phyloP scores from a whole-genome alignment of 2,113 vertebrate species.

The Pipa parva region DNA sequence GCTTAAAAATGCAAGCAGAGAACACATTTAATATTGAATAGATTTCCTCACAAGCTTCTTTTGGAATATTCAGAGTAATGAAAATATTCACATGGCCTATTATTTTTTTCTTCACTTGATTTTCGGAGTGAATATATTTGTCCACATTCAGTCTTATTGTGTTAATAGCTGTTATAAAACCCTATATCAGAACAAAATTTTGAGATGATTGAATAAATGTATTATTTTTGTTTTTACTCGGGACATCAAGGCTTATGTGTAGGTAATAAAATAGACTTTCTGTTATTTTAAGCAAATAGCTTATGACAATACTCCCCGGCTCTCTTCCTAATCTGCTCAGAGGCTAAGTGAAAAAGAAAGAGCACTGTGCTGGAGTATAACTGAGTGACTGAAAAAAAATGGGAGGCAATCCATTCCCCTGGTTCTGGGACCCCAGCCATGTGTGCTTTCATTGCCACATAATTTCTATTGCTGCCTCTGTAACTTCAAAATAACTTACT shows the following conservation, averaged over 20 bases:
- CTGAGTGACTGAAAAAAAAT: no score
- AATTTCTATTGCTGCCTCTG: no score
- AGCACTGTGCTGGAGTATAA: no score
- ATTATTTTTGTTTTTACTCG: neutral
- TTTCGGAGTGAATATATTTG: neutral
- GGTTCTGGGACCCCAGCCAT: no score
- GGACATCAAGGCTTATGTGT: neutral
- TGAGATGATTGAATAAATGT: no score
- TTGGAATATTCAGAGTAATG: neutral
- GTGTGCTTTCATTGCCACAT: no score
- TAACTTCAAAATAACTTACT: no score
- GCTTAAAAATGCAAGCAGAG: neutral
- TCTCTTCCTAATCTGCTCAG: constrained; percentile 14
- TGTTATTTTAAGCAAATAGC: constrained; percentile 5
- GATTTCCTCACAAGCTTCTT: neutral
- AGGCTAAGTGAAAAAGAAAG: no score
- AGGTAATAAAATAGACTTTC: neutral
- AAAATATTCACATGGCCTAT: neutral
- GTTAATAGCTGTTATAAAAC: no score
- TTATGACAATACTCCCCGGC: neutral
- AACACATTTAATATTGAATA: neutral
- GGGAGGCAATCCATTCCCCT: no score
- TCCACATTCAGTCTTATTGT: neutral
- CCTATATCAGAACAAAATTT: no score
- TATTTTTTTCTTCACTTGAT: neutral